Evolutionary conservation across 2,888 invertebrate genomes (phyloP).

Genomic region (Steromphala cineraria): DNA sequence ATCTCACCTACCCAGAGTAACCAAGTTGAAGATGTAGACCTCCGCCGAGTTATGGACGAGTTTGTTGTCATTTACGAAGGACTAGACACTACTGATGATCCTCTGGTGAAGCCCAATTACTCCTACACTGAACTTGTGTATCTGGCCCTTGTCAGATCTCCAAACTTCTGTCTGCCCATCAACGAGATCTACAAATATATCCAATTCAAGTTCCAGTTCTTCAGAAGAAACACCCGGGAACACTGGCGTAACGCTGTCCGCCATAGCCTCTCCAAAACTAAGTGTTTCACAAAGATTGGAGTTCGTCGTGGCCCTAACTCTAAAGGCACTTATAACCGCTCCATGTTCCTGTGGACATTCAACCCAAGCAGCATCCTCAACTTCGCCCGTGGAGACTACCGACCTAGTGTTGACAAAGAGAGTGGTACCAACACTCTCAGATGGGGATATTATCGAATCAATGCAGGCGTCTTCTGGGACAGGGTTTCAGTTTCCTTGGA

Average conservation of each 20-base stretch:
- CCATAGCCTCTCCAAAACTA: conserved; percentile 61
- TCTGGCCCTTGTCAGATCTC: conserved; percentile 54
- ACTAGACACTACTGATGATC: conserved; percentile 44
- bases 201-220: conserved; percentile 50
- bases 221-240: conserved; percentile 47
- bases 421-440: conserved; percentile 53
- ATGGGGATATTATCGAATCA: conserved; percentile 51
- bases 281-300: conserved; percentile 59
- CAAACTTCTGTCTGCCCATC: conserved; percentile 58
- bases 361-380: conserved; percentile 53
- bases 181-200: conserved; percentile 58
- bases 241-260: conserved; percentile 63
- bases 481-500: conserved; percentile 50
- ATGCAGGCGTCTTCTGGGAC: conserved; percentile 56
- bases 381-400: conserved; percentile 47
- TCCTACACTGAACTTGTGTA: conserved; percentile 60
- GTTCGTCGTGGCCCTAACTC: conserved; percentile 35
- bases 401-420: conserved; percentile 39
- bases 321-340: conserved; percentile 44
- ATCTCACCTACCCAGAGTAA: background rate
- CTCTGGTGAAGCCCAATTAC: conserved; percentile 53
- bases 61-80: conserved; percentile 54
- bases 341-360: conserved; percentile 58
- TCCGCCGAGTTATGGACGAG: conserved; percentile 53
- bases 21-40: conserved; percentile 25